Evolutionary conservation across 30 jellyfish, hydroid and myxozoan species (phyloP), one percentile per base, ranked within the genome.

Genomic region (Aurelia aurita): DNA sequence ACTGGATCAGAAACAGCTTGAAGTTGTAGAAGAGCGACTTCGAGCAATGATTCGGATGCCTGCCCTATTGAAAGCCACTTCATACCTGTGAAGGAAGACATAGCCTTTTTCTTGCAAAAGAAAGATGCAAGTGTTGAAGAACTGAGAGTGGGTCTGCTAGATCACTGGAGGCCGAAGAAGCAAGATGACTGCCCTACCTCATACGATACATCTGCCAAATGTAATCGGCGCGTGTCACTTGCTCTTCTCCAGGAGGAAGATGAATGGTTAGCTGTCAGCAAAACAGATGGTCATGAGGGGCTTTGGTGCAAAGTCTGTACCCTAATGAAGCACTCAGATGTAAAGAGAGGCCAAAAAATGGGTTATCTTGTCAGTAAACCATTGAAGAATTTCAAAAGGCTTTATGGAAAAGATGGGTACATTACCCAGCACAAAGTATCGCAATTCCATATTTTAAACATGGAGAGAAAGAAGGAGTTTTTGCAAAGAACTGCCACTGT

Each of bases 171-270:
- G 29, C 71, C 32, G 71, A 59, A 29, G 71, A 66, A 66, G 21
- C 58, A 66, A 57, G 78, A 66, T 59, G 78, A 66, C 8, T 66
- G 78, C 44, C 55, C 78, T 59, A 11, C 71, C 6, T 60, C 72
- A 60, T 15, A 60, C 72, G 47, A 60, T 21, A 45, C 47, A 60
- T 67, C 79, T 29, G 79, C 78, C 78, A 66, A 10, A 35, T 66
- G 78, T 66, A 10, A 27, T 66, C 58, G 78, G 34, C 78, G 78
- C 23, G 78, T 35, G 23, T 25, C 58, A 66, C 78, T 66, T 20
- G 78, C 55, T 19, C 78, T 66, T 66, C 58, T 66, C 78, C 58
- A 66, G 78, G 78, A 59, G 71, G 71, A 59, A 59, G 71, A 59
- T 59, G 29, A 39, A 60, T 60, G 72, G 72, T 60, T 60, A 60